Base-by-base conservation (phyloP, 2,797 vertebrate species). In the Merluccius polli region DNA sequence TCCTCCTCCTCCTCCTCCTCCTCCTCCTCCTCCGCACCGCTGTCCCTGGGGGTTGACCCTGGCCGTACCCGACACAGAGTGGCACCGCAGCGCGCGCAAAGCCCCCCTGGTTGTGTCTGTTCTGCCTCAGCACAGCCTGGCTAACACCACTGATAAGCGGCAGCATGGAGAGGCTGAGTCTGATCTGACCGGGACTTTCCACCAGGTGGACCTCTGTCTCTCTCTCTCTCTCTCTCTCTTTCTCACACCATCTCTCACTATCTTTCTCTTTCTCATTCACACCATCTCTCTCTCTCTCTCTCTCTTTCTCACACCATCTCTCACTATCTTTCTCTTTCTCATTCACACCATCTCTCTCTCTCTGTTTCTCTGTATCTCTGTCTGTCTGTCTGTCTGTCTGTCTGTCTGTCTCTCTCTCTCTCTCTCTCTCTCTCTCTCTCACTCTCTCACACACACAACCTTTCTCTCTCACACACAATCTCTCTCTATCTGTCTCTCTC, bases 41-140 rank as follows among this genome's bases (percentile, higher is more conserved):
- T 16, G 41, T 16, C 41, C 30, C 89, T 86, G 83, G 81, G 81
- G 82, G 82, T 83, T 86, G 89, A 93, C 90, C 91, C 85, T 5
- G 81, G 72, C 87, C 80, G 89, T 90, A 83, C 88, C 92, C 90
- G 90, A 91, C 90, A 92, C 90, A 13, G 75, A 75, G 81, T 90
- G 87, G 90, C 87, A 91, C 75, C 73, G 76, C 16, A 4, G 15
- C 10, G 15, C 32, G 29, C 11, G 70, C 78, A 16, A 44, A 44
- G 41, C 41, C 76, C 73, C 71, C 2, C 41, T 12, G 41, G 41
- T 80, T 84, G 86, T 91, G 90, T 93, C 93, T 93, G 93, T 86
- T 93, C 90, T 85, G 85, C 89, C 90, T 94, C 92, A 93, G 83
- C 73, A 84, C 87, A 85, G 76, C 82, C 83, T 87, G 87, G 87